phyloP scores from a whole-genome alignment of 1,140 invertebrate genomes.

The Cyrtorhinus lividipennis region DNA sequence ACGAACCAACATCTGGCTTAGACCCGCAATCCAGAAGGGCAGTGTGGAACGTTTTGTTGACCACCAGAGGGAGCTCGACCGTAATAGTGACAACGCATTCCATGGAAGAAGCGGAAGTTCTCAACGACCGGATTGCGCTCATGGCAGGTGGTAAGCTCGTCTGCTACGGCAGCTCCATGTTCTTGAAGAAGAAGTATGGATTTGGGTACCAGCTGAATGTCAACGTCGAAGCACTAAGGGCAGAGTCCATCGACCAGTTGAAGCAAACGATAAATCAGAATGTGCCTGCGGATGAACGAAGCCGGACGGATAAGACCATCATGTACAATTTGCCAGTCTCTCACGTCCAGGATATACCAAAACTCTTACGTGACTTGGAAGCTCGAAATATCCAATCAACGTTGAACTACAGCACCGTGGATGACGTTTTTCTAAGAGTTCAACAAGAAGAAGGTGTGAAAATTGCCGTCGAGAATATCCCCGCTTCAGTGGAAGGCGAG shows the following conservation, averaged over 20 bases:
- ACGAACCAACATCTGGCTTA: conserved; percentile 41
- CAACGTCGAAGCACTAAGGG: too few species aligned
- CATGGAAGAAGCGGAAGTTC: conserved; percentile 93
- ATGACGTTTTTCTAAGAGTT: background rate
- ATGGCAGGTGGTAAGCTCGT: conserved; percentile 66
- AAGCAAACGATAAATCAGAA: too few species aligned
- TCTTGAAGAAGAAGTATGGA: conserved; percentile 73
- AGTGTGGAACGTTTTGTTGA: conserved; percentile 41
- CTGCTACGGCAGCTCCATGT: conserved; percentile 72
- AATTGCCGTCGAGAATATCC: background rate
- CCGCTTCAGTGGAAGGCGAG: background rate
- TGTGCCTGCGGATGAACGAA: too few species aligned
- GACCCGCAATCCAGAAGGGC: conserved; percentile 40
- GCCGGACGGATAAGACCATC: too few species aligned
- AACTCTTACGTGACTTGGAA: too few species aligned
- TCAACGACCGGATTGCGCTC: conserved; percentile 85
- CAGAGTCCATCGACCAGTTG: too few species aligned
- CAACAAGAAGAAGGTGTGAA: background rate
- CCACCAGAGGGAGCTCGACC: conserved; percentile 47
- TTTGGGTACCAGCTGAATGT: background rate
- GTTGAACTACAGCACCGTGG: background rate
- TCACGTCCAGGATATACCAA: too few species aligned
- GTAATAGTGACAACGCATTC: conserved; percentile 91
- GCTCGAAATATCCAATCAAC: too few species aligned
- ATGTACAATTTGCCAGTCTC: too few species aligned